Evolutionary conservation across 1,140 invertebrate genomes (phyloP), one percentile per base, ranked within the genome.

Genomic region (Bicyclus anynana): DNA sequence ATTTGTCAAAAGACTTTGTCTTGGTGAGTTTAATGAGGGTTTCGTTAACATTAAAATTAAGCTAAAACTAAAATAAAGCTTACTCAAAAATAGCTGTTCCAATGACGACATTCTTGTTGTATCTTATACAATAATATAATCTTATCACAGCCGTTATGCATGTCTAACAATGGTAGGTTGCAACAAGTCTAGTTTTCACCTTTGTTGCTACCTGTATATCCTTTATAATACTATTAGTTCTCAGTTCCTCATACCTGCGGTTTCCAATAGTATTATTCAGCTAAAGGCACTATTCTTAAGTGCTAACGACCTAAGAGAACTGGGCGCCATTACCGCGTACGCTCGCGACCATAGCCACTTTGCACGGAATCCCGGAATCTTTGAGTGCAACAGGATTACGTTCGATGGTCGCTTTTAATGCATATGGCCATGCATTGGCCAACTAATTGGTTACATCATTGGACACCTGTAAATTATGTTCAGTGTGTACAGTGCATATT

Each of bases 221-320:
- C 37, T 42, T 51, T 50, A 51, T 35, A 44, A 42, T 50, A 16
- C 47, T 50, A 53, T 48, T 54, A 50, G 18, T 35, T 37, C 46
- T 29, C 33, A 60, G 51, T 60, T 60, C 58, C 52, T 60, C 58
- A 53, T 60, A 29, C 58, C 44, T 54, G 51, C 46, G 58, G 37
- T 60, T 54, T 60, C 40, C 58, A 42, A 60, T 60, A 54, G 23
- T 14, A 50, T 50, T 42, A 27, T 53, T 49, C 33, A 20, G 46
- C 48, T 60, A 54, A 54, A 54, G 20, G 6, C 21, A 44, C 47
- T 50, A 50, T 60, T 60, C 56, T 42, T 13, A 60, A 54, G 51
- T 60, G 51, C 37, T 54, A 60, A 54, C 57, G 57, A 53, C 50
- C 51, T 47, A 37, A 17, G 42, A 49, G 44, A 53, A 49, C 57